Conservation (phyloP, 2,797 vertebrate species). For the Galagoides demidoff region DNA sequence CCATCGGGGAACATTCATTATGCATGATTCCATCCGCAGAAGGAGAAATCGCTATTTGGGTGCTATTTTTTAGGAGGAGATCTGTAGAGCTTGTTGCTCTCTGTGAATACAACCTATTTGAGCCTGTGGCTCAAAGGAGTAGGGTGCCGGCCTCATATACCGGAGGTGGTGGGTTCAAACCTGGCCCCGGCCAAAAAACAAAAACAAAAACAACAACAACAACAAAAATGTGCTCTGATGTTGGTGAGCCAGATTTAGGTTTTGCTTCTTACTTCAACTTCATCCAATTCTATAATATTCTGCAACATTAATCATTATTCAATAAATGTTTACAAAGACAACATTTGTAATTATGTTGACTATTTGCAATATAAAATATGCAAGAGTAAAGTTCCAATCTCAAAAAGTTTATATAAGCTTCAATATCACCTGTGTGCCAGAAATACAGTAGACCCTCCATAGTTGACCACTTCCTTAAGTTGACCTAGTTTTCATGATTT, state of each 20-base stretch:
- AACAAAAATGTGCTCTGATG: not conserved
- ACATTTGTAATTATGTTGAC: not conserved
- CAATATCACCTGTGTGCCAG: not conserved
- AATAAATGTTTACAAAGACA: constrained; percentile 25
- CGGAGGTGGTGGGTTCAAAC: too few species aligned
- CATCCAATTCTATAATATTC: not conserved
- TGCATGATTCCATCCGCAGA: constrained; percentile 45
- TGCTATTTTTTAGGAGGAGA: constrained; percentile 50
- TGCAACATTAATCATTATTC: not conserved
- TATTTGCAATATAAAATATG: not conserved
- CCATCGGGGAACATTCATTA: constrained; percentile 66
- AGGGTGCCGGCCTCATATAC: too few species aligned
- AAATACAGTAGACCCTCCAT: not conserved
- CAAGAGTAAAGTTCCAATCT: not conserved
- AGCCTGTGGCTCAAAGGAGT: not conserved
- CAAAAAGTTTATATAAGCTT: not conserved
- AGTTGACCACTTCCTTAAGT: not conserved
- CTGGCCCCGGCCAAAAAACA: too few species aligned
- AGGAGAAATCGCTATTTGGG: constrained; percentile 50
- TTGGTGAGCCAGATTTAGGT: not conserved
- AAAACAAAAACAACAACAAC: too few species aligned
- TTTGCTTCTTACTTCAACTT: not conserved
- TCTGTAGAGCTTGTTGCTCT: constrained; percentile 1
- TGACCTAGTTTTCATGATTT: too few species aligned
- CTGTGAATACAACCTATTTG: not conserved